A percentile compares a stretch with the other conserved stretches of the same genome.
Evolutionary conservation across 1,140 invertebrate genomes (phyloP).

Genomic region (Drosophila equinoxialis): DNA sequence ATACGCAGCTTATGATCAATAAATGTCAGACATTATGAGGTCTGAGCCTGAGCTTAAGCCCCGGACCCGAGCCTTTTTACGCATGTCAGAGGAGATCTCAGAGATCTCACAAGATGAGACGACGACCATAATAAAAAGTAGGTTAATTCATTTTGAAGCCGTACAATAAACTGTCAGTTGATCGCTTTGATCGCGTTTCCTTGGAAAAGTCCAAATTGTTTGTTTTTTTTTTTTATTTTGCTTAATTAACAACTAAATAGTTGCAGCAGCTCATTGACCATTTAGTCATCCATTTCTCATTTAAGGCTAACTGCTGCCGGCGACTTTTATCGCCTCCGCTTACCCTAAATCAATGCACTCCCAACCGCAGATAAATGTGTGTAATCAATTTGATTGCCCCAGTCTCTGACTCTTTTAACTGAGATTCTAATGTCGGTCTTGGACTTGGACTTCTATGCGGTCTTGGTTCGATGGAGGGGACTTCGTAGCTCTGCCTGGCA

Average conservation of each 20-base stretch:
- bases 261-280: constrained; percentile 46
- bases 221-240: constrained; percentile 52
- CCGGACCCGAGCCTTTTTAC: constrained; percentile 28
- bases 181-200: constrained; percentile 33
- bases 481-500: constrained; percentile 29
- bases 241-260: constrained; percentile 80
- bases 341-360: constrained; percentile 71
- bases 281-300: constrained; percentile 56
- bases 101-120: background rate
- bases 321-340: constrained; percentile 67
- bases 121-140: constrained; percentile 44
- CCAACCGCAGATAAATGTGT: constrained; percentile 69
- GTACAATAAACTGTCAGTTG: constrained; percentile 26
- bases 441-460: background rate
- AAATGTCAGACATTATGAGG: constrained; percentile 71
- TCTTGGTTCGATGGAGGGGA: background rate
- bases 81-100: constrained; percentile 28
- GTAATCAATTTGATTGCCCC: constrained; percentile 78
- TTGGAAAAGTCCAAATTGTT: constrained; percentile 41
- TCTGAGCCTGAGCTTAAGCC: constrained; percentile 6
- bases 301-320: constrained; percentile 37
- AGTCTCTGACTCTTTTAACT: constrained; percentile 21
- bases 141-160: constrained; percentile 51
- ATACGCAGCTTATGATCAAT: constrained; percentile 79
- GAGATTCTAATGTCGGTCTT: constrained; percentile 39